A percentile compares a stretch with the other conserved stretches of the same genome.
These are phyloP conservation scores for Tethea ocularis DNA, from an alignment of 2,888 invertebrate genomes.

Conservation along the genomic window DNA sequence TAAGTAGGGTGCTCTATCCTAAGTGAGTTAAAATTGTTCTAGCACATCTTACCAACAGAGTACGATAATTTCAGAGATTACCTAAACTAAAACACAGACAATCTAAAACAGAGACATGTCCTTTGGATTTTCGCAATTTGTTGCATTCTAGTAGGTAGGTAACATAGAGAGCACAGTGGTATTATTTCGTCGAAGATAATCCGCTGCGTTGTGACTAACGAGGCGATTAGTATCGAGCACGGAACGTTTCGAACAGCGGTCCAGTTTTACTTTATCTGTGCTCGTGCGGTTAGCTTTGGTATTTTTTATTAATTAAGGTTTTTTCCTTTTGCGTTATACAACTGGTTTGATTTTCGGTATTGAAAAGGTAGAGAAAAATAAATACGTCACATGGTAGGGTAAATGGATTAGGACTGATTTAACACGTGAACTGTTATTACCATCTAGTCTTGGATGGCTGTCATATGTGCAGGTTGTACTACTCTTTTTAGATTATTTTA, in stretches of 20 bases:
- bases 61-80: neutral
- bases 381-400: no score
- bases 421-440: no score
- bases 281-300: neutral
- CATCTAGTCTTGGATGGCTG: no score
- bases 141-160: constrained; percentile 24
- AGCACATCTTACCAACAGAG: neutral
- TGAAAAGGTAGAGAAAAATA: no score
- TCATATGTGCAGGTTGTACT: no score
- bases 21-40: no score
- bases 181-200: constrained; percentile 35
- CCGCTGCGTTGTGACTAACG: constrained; percentile 45
- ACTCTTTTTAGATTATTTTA: no score
- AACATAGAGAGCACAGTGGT: constrained; percentile 15
- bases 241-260: constrained; percentile 20
- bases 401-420: no score
- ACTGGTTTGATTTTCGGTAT: neutral
- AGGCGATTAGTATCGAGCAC: constrained; percentile 46
- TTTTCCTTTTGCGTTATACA: neutral
- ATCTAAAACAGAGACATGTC: neutral
- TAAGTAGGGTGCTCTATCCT: no score
- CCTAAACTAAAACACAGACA: neutral
- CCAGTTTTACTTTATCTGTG: constrained; percentile 10
- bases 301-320: neutral
- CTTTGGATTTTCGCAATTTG: constrained; percentile 5